Percentiles rank a stretch among this genome's conserved stretches.
These are phyloP conservation scores for Himalopsyche kuldschensis DNA, from an alignment of 2,888 invertebrate species.

Conservation along the genomic window DNA sequence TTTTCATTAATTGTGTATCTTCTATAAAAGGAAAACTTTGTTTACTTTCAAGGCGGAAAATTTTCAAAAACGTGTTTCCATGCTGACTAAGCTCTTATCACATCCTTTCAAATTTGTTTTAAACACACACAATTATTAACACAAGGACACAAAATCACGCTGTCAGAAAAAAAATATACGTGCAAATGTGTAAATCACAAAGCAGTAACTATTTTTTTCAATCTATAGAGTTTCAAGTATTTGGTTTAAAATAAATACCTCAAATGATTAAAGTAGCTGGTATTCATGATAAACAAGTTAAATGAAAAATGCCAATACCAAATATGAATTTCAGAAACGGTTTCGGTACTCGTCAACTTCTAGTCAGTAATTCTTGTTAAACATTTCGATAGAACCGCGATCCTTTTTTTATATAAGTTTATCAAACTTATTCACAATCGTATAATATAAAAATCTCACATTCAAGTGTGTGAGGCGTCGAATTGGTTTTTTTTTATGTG, in stretches of 20 bases:
- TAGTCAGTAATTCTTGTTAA: too few species aligned
- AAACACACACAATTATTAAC: not conserved
- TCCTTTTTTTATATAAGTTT: too few species aligned
- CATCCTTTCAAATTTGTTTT: not conserved
- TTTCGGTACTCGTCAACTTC: too few species aligned
- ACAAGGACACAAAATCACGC: not conserved
- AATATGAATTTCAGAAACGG: too few species aligned
- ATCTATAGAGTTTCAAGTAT: not conserved
- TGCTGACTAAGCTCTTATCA: not conserved
- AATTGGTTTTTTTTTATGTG: too few species aligned
- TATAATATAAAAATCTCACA: too few species aligned
- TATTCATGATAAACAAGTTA: too few species aligned
- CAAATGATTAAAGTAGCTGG: too few species aligned
- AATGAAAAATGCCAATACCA: too few species aligned
- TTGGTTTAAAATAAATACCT: not conserved
- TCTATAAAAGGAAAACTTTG: not conserved
- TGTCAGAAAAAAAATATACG: not conserved
- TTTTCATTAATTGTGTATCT: not conserved
- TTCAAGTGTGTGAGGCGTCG: too few species aligned
- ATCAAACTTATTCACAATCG: too few species aligned
- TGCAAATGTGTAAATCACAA: not conserved
- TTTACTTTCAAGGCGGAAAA: not conserved
- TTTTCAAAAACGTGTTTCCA: not conserved
- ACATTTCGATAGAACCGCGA: too few species aligned
- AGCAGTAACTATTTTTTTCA: not conserved